Base-by-base conservation (phyloP, 37 sponge, comb jelly and placozoan genomes). In the Axinella damicornis region DNA sequence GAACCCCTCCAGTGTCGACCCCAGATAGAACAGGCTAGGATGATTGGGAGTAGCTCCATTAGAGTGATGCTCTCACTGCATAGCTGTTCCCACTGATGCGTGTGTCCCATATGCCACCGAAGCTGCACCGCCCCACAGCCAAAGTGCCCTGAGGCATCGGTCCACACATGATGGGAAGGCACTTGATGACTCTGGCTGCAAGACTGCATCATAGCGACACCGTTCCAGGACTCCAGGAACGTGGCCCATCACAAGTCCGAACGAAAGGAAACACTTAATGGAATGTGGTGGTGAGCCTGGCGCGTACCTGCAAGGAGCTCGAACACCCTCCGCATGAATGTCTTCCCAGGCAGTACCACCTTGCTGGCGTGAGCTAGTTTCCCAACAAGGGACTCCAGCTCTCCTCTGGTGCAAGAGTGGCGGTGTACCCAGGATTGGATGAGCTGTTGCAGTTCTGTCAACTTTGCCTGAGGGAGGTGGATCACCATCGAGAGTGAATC, bases 81-180 rank as follows among this genome's bases (percentile, higher is more conserved):
- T 12, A 17, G n/a, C n/a, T 64, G n/a, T 19, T 21, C 28, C n/a
- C 40, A 22, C 57, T 54, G n/a, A 5, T 15, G 15, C 2, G 53
- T 5, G 53, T 2, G 16, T 21, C 25, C 1, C 13, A 11, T 22
- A 22, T 57, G 53, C 82, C 82, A 81, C 59, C 25, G 35, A 15
- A 69, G 59, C 58, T 81, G 82, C 13, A 81, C 22, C 82, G 70
- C 85, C 59, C 77, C 85, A 75, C 77, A 85, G 14, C 77, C 85
- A 54, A 85, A 6, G 19, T 22, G 18, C 30, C 85, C 85, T 5
- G 85, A 85, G 22, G 85, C 85, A 74, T 85, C 77, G 13, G 70
- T 22, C 31, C 69, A 63, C 35, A 37, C 57, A 19, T 71, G 34
- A 4, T 53, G 61, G 17, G 57, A 4, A 12, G 6, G n/a, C 37